These are phyloP conservation scores for Chondrilla cf. caribensis DNA, from an alignment of 37 sponge, comb jelly and placozoan genomes.

Conservation along the genomic window DNA sequence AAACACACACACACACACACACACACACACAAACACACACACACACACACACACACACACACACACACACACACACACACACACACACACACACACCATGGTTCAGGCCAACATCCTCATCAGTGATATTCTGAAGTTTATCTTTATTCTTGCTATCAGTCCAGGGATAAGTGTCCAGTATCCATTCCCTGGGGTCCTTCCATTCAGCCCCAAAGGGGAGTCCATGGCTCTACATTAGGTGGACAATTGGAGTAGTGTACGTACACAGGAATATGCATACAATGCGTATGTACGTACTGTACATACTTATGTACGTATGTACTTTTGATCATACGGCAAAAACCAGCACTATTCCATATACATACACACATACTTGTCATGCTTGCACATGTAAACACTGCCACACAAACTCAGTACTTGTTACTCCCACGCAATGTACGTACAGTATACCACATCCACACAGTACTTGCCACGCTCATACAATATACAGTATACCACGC, in stretches of 20 bases:
- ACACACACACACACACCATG: constrained; percentile 52
- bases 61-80: neutral
- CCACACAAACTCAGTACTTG: too few species aligned
- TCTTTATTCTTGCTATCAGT: constrained; percentile 26
- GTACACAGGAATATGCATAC: too few species aligned
- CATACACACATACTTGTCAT: neutral
- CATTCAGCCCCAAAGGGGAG: constrained; percentile 62
- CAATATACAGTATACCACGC: too few species aligned
- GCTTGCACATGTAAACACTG: neutral
- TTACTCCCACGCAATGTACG: too few species aligned
- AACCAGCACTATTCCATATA: neutral
- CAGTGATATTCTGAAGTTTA: constrained; percentile 62
- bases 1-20: neutral
- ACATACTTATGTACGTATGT: too few species aligned
- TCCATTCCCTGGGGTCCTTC: constrained; percentile 76
- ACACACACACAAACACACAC: neutral
- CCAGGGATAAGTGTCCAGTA: constrained; percentile 76
- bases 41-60: neutral
- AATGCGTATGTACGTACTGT: too few species aligned
- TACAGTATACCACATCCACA: too few species aligned
- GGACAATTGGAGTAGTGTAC: neutral
- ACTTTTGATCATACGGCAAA: too few species aligned
- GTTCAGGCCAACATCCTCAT: constrained; percentile 75
- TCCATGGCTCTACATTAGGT: constrained; percentile 44
- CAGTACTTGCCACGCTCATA: too few species aligned